These are phyloP conservation scores for Scomber scombrus DNA, from an alignment of 2,113 vertebrate genomes.

Conservation along the genomic window DNA sequence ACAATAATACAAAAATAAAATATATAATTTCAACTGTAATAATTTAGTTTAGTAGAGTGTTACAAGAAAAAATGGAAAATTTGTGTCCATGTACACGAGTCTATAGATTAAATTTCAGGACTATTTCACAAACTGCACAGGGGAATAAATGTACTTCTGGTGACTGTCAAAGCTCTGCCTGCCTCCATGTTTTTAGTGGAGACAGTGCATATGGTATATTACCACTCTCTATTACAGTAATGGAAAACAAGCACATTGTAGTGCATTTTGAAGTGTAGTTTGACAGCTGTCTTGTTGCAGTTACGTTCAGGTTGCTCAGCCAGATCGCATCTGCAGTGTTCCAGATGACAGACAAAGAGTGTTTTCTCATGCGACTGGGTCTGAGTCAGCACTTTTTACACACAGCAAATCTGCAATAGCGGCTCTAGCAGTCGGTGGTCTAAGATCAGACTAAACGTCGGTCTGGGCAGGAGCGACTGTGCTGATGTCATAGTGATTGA, in stretches of 20 bases:
- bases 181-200: too few species aligned
- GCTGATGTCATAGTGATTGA: slow-evolving; percentile 66
- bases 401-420: slow-evolving; percentile 50
- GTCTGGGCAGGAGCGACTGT: slow-evolving; percentile 29
- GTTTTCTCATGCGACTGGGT: slow-evolving; percentile 45
- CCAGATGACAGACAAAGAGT: slow-evolving; percentile 72
- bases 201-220: too few species aligned
- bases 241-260: slow-evolving; percentile 10
- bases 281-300: slow-evolving; percentile 44
- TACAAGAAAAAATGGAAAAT: too few species aligned
- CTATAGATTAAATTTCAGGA: too few species aligned
- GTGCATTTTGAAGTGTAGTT: slow-evolving; percentile 28
- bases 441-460: slow-evolving; percentile 46
- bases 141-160: too few species aligned
- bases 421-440: slow-evolving; percentile 49
- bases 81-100: too few species aligned
- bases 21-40: too few species aligned
- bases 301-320: slow-evolving; percentile 50
- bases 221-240: not conserved
- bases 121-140: too few species aligned
- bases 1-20: too few species aligned
- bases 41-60: too few species aligned
- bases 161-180: too few species aligned
- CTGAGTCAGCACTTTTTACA: slow-evolving; percentile 74
- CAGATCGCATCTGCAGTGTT: slow-evolving; percentile 53